Percentiles rank a stretch among this genome's conserved stretches.
Conservation (phyloP, 2,113 vertebrate species). For the Cathartes aura region DNA sequence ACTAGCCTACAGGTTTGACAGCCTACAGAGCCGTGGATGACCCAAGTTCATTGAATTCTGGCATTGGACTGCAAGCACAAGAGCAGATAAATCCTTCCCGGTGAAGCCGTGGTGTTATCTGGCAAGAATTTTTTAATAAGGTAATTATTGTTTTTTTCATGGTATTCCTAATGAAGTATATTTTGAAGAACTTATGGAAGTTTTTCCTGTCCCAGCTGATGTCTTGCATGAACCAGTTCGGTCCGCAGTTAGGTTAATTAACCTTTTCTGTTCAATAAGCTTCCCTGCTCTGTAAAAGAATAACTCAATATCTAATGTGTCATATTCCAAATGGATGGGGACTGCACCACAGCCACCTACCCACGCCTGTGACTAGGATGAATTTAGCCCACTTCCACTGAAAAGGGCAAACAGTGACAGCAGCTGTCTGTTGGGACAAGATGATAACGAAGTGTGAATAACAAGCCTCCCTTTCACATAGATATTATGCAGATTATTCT, state of each 20-base stretch:
- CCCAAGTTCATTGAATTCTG: neutral
- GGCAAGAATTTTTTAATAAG: neutral
- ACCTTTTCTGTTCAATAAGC: neutral
- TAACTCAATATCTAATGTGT: neutral
- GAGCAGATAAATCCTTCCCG: neutral
- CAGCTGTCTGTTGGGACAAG: slow-evolving; percentile 59
- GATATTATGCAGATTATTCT: slow-evolving; percentile 64
- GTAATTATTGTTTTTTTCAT: neutral
- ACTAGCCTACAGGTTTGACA: neutral
- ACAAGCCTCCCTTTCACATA: slow-evolving; percentile 31
- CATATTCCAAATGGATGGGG: neutral
- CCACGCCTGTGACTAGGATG: neutral
- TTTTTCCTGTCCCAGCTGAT: neutral
- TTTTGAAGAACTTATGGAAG: neutral
- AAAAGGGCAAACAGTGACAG: slow-evolving; percentile 64
- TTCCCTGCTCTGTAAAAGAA: neutral
- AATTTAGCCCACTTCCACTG: slow-evolving; percentile 55
- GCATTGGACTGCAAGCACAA: neutral
- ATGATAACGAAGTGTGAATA: slow-evolving; percentile 58
- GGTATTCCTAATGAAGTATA: neutral
- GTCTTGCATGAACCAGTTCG: neutral
- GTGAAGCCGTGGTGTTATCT: neutral
- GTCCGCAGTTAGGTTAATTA: neutral
- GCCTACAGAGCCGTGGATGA: neutral
- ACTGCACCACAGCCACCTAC: neutral